Evolutionary conservation across 2,797 vertebrate genomes (phyloP), one percentile per base, ranked within the genome.

Genomic region (Pelobates cultripes): DNA sequence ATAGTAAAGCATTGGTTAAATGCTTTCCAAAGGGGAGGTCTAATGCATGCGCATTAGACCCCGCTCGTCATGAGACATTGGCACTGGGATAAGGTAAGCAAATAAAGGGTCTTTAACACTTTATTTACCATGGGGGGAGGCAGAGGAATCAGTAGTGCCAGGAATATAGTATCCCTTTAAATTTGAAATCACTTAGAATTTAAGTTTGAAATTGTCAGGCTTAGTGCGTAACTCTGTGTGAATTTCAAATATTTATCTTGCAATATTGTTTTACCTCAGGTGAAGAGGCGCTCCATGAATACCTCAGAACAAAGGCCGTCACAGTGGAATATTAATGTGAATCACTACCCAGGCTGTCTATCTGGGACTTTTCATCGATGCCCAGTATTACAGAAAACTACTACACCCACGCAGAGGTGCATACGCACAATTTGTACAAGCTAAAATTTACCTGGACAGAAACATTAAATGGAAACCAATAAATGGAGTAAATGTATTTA

Each of bases 301-400:
- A 99, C 90, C 97, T 99, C 83, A 95, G 95, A 93, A 99, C 96
- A 87, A 99, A 99, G 94, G 95, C 97, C 0, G 92, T 99, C 89
- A 99, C 97, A 0, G 95, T 99, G 89, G 97, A 99, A 86, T 99
- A 99, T 88, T 99, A 88, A 95, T 3, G 7, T 1, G 7, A 60
- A n/a, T 41, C 44, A 72, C 63, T 3, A 12, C 15, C 41, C 13
- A 43, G 73, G 53, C 53, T 73, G 12, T 44, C 15, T n/a, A 12
- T 14, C 3, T 14, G 15, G 12, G 57, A 60, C 15, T 4, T 60
- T 60, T 60, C 15, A 60, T 60, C 57, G 15, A 60, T 8, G 12
- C 12, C 57, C 12, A 60, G 4, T 2, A 3, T 51, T 10, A 10
- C 5, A 13, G 57, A 10, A 60, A 60, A 60, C 10, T 60, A 60